These are phyloP conservation scores for Lepus townsendii DNA, from an alignment of 2,797 vertebrate species.

Conservation along the genomic window DNA sequence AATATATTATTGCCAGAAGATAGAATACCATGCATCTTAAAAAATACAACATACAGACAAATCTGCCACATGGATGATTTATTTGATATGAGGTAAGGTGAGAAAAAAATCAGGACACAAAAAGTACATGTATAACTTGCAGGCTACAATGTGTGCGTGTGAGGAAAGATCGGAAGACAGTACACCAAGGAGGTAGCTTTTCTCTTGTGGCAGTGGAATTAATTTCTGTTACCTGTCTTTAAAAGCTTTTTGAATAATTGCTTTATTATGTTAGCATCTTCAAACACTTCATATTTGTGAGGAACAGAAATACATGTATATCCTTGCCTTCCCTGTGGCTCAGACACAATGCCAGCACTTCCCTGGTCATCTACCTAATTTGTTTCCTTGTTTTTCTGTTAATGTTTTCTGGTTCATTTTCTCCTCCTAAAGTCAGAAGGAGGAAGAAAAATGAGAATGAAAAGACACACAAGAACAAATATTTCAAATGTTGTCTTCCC, in stretches of 20 bases:
- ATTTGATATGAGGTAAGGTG: not conserved
- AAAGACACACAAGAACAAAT: not conserved
- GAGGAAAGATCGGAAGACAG: not conserved
- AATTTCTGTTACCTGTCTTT: not conserved
- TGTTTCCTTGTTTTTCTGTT: slow-evolving; percentile 1
- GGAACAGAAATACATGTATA: not conserved
- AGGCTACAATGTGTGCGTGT: not conserved
- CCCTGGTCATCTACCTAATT: not conserved
- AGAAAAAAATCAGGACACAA: not conserved
- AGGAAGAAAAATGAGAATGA: slow-evolving; percentile 21
- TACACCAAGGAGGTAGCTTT: not conserved
- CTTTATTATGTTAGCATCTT: not conserved
- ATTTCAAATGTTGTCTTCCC: not conserved
- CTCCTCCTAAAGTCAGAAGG: slow-evolving; percentile 14
- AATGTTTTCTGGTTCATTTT: slow-evolving; percentile 9
- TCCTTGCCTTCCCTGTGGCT: not conserved
- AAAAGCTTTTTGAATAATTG: slow-evolving; percentile 5
- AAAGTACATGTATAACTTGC: not conserved
- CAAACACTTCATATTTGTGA: not conserved
- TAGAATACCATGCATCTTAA: not conserved
- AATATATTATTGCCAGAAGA: not conserved
- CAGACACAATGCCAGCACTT: not conserved
- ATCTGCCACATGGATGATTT: not conserved
- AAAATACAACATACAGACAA: not conserved
- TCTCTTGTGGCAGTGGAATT: not conserved